Evolutionary conservation across 2,797 vertebrate species (phyloP).

Genomic region (Melanotaenia pygmaea): DNA sequence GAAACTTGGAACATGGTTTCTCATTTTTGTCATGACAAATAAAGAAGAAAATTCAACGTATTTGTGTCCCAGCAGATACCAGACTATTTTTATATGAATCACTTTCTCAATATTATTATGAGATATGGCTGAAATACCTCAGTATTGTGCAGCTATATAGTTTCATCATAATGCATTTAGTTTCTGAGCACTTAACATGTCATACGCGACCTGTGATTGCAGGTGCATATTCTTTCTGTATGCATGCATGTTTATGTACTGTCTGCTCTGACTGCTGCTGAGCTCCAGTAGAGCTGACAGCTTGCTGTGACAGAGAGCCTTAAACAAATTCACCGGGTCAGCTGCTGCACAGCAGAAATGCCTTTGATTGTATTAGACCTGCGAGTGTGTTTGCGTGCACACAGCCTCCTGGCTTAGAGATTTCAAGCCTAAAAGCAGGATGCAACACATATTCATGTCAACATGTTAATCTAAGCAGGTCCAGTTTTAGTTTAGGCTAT

Average conservation of each 20-base stretch:
- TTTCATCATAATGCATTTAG: not conserved
- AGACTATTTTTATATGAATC: too few relatives aligned
- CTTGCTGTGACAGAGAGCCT: conserved; percentile 77
- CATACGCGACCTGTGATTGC: not conserved
- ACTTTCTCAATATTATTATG: too few relatives aligned
- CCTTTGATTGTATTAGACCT: conserved; percentile 76
- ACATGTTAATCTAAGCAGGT: too few relatives aligned
- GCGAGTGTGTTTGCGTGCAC: conserved; percentile 1
- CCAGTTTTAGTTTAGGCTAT: too few relatives aligned
- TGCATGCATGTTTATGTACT: conserved; percentile 22
- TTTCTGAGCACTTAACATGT: conserved; percentile 7
- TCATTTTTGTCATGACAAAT: too few relatives aligned
- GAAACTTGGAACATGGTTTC: too few relatives aligned
- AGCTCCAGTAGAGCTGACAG: conserved; percentile 74
- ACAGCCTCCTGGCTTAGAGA: conserved; percentile 59
- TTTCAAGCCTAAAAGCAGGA: conserved; percentile 61
- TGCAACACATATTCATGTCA: not conserved
- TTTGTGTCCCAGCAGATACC: too few relatives aligned
- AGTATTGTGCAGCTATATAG: not conserved
- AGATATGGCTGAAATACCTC: not conserved
- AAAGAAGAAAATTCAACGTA: too few relatives aligned
- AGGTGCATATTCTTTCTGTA: conserved; percentile 18
- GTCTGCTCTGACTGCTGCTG: conserved; percentile 47
- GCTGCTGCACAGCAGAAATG: conserved; percentile 77
- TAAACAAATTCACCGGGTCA: conserved; percentile 71